phyloP scores from a whole-genome alignment of 2,113 vertebrate genomes.

The Gobio gobio region DNA sequence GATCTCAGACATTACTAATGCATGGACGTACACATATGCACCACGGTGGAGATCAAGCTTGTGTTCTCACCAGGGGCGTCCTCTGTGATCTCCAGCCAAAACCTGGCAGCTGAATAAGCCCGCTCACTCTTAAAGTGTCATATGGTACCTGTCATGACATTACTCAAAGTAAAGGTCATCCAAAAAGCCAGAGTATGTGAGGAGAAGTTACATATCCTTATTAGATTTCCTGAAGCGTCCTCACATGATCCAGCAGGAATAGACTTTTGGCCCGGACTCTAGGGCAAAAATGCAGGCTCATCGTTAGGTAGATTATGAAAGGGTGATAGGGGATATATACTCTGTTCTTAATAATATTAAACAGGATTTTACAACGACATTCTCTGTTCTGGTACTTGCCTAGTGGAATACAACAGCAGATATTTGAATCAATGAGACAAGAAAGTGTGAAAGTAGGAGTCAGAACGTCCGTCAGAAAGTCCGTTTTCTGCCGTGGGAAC shows the following conservation, averaged over 20 bases:
- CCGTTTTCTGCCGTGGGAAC: constrained; percentile 54
- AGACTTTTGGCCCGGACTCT: constrained; percentile 12
- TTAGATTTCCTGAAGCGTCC: constrained; percentile 30
- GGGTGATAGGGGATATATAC: constrained; percentile 9
- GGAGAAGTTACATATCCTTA: constrained; percentile 47
- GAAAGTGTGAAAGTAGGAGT: neutral
- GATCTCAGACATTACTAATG: constrained; percentile 63
- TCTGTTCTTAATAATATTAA: neutral
- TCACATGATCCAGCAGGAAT: constrained; percentile 49
- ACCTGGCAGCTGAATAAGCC: constrained; percentile 51
- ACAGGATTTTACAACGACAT: neutral
- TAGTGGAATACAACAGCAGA: constrained; percentile 2
- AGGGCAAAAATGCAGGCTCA: constrained; percentile 18
- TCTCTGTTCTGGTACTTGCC: neutral
- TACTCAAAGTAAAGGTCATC: constrained; percentile 46
- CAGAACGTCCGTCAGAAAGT: neutral
- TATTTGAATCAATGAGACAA: neutral
- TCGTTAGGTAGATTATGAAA: constrained; percentile 36
- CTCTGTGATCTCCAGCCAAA: constrained; percentile 58
- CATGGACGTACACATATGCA: constrained; percentile 60
- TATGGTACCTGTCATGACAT: constrained; percentile 53
- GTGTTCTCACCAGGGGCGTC: constrained; percentile 57
- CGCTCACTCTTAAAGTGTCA: constrained; percentile 49
- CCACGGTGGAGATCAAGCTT: constrained; percentile 49
- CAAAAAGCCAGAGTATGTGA: constrained; percentile 42